phyloP scores from a whole-genome alignment of 2,797 vertebrate genomes.

The Cryptoblepharus egeriae region DNA sequence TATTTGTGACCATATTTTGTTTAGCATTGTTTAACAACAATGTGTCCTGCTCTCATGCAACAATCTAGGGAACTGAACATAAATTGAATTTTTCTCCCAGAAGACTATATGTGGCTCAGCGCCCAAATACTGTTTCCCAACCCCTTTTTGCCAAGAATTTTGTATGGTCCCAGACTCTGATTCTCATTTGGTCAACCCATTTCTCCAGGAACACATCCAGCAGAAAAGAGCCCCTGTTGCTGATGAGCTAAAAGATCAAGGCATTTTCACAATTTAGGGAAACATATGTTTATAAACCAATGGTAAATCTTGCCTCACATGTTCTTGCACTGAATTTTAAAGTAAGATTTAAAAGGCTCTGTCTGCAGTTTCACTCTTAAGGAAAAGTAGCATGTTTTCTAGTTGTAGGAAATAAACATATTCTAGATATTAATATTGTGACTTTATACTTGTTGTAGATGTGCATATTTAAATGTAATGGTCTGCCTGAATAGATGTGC shows the following conservation, averaged over 20 bases:
- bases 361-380: not conserved
- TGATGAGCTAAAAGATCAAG: fast-evolving
- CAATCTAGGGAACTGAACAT: conserved; percentile 11
- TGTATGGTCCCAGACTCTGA: not conserved
- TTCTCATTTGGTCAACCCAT: not conserved
- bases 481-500: not conserved
- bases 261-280: not conserved
- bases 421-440: not conserved
- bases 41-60: not conserved
- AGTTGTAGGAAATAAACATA: not conserved
- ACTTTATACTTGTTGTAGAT: not conserved
- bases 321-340: not conserved
- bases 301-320: not conserved
- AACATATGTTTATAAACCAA: not conserved
- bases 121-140: conserved; percentile 52
- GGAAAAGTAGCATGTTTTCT: not conserved
- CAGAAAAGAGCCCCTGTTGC: not conserved
- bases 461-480: not conserved
- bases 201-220: conserved; percentile 5
- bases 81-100: conserved; percentile 18
- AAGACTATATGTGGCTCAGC: conserved; percentile 28
- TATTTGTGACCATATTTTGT: not conserved
- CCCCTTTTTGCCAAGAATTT: not conserved
- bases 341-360: not conserved
- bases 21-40: not conserved